These are phyloP conservation scores for Corticium candelabrum DNA, from an alignment of 37 sponge, comb jelly and placozoan species.

Conservation along the genomic window DNA sequence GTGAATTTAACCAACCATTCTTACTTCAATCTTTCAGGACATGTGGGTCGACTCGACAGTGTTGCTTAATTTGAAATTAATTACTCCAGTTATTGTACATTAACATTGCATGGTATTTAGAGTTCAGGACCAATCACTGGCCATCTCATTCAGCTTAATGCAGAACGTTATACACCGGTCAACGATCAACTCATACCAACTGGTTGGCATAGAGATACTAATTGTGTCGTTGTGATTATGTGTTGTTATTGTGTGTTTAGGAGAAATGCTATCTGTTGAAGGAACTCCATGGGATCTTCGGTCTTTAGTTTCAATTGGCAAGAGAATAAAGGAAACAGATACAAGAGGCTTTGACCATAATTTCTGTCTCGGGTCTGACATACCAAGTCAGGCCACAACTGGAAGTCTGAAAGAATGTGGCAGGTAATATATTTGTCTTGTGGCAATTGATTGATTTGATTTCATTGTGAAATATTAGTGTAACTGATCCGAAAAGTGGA, in stretches of 20 bases:
- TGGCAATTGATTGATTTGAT: background rate
- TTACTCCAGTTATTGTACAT: background rate
- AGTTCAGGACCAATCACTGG: constrained; percentile 3
- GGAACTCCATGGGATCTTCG: constrained; percentile 70
- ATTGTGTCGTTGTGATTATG: constrained; percentile 1
- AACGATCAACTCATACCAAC: constrained; percentile 30
- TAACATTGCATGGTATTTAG: constrained; percentile 6
- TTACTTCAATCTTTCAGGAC: constrained; percentile 84
- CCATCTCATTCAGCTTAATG: background rate
- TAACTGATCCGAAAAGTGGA: constrained; percentile 30
- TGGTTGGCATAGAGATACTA: constrained; percentile 10
- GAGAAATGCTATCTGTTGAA: constrained; percentile 42
- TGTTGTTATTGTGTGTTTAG: constrained; percentile 21
- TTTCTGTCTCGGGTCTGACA: constrained; percentile 30
- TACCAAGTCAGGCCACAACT: background rate
- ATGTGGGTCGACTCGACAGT: constrained; percentile 7
- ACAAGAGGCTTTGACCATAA: constrained; percentile 75
- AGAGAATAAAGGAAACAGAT: constrained; percentile 28
- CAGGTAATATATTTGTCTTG: background rate
- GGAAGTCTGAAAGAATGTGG: background rate
- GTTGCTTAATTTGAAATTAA: background rate
- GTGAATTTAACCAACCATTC: constrained; percentile 82
- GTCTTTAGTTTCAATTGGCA: constrained; percentile 49
- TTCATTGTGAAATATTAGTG: background rate
- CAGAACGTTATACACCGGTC: constrained; percentile 41